Base-by-base conservation (phyloP, 2,113 vertebrate genomes). In the Saccopteryx bilineata region DNA sequence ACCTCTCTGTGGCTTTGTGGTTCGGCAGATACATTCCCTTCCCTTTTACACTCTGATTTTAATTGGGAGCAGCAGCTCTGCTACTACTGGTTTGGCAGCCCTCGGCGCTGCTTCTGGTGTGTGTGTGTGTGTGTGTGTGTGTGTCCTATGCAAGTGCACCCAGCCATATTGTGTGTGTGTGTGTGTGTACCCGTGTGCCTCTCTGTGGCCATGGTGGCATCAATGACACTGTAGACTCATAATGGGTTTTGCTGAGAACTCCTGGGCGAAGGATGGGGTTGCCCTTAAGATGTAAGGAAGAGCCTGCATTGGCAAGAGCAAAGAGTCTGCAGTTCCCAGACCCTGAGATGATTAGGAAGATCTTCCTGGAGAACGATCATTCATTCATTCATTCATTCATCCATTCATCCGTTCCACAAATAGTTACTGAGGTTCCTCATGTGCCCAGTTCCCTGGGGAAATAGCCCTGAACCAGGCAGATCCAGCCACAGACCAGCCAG, bases 1-100 rank as follows among this genome's bases (percentile, higher is more conserved):
- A 97, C 98, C 97, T 98, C 95, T 97, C 97, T 95, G 96, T 96
- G 96, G 96, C 98, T 98, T 97, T 97, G 97, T 89, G 97, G 97
- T 96, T 97, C 96, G 28, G 84, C 96, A 98, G 96, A 98, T 96
- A 97, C 98, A 98, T 98, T 96, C 95, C 94, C 87, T 94, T 97
- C 76, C 96, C 93, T 97, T 97, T 98, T 98, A 96, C 78, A 26
- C 86, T 95, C 95, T 81, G 65, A 90, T 95, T 98, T 98, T 98
- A 98, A 98, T 97, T 98, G 95, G 96, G 93, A 95, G 24, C 39
- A 9, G 84, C 46, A 26, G 90, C n/a, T 87, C 50, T 68, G 72
- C 54, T 13, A 52, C 94, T 75, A 5, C 33, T 14, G 54, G 80
- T 94, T 83, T 84, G 48, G 68, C 6, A 58, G 81, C n/a, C 60